Base-by-base conservation (phyloP, 2,888 invertebrate genomes). In the Stegana nigrithorax region DNA sequence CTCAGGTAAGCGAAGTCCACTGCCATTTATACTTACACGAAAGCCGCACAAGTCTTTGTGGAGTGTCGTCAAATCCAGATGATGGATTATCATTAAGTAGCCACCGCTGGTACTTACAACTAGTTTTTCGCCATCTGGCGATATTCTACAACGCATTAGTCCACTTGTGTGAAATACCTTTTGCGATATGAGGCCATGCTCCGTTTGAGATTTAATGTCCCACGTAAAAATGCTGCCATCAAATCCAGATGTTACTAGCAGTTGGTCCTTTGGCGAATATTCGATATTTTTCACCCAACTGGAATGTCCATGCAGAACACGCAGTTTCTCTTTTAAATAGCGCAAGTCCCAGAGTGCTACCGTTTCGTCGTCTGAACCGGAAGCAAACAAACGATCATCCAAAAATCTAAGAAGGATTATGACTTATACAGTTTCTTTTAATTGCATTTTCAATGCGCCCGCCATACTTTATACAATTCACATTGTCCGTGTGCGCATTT, bases 251-350 rank as follows among this genome's bases (percentile, higher is more conserved):
- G 96, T 96, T 12, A 97, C 91, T 63, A 97, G 88, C 7, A 95
- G 87, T 67, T 93, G 92, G 80, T 94, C 93, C 78, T 91, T 91
- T 21, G 91, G 90, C 27, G 94, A 94, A 84, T 94, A 97, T 83
- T 97, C 97, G 70, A 97, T 95, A 84, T 96, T 97, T 85, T 97
- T 97, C 51, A 95, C 97, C 97, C 97, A 97, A 86, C 95, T 96
- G 0, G 93, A 92, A 85, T 97, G 97, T 0, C 96, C 97, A 65
- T 90, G 89, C 8, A 97, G 87, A 12, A 91, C 91, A 64, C 92
- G 89, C 63, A 94, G 90, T 78, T 91, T 91, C 62, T 90, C 89
- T 76, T 91, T 93, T 59, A 96, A 86, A 84, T 92, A 93, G 59
- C 97, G 88, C n/a, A 93, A 90, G 84, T 97, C 97, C 97, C 97